A percentile compares a stretch with the other conserved stretches of the same genome.
Conservation (phyloP, 2,113 vertebrate species). For the Strix aluco region DNA sequence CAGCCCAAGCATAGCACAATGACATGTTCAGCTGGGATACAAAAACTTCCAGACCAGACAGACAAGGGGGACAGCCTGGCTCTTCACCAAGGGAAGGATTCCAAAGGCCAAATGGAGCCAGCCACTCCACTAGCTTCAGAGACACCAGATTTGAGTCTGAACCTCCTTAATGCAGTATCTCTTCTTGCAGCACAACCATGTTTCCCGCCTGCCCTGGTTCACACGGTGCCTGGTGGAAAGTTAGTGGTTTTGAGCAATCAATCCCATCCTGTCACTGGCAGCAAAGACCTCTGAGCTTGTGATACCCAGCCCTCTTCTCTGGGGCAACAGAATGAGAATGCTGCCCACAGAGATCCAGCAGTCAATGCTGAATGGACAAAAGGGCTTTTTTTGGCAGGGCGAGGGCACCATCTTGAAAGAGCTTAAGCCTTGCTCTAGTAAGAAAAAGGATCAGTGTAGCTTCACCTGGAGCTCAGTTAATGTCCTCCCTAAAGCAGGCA, state of each 20-base stretch:
- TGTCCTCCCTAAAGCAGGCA: background rate
- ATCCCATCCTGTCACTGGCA: background rate
- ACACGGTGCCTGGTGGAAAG: background rate
- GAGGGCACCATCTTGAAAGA: background rate
- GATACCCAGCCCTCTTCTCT: background rate
- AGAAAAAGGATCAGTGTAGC: background rate
- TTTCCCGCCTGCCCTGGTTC: background rate
- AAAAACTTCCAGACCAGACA: conserved; percentile 13
- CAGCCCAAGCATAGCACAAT: conserved; percentile 20
- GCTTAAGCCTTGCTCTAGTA: background rate
- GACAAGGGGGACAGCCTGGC: background rate
- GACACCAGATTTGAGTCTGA: background rate
- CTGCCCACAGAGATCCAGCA: background rate
- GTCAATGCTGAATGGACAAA: background rate
- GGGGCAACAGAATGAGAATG: background rate
- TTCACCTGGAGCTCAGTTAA: background rate
- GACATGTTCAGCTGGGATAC: background rate
- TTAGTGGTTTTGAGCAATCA: background rate
- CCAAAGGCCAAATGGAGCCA: background rate
- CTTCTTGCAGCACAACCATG: background rate
- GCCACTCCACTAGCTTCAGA: background rate
- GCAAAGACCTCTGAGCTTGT: background rate
- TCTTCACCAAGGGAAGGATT: background rate
- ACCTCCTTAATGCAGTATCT: background rate
- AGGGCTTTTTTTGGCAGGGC: background rate